Conservation (phyloP, 2,113 vertebrate genomes). For the Neoarius graeffei region DNA sequence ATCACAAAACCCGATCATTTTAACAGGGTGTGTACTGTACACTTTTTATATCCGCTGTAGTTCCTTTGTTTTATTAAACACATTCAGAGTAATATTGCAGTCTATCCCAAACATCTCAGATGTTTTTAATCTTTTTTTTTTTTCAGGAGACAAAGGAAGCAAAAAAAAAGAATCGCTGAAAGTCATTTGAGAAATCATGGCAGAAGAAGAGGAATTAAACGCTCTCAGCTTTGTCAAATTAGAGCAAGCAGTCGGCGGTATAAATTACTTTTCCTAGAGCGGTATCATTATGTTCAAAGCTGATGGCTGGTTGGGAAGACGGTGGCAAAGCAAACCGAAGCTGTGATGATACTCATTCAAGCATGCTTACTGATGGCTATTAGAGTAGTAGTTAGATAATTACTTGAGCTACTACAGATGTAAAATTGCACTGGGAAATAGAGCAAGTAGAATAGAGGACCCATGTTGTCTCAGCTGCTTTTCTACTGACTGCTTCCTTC, state of each 20-base stretch:
- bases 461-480: conserved; percentile 12
- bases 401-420: conserved; percentile 33
- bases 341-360: conserved; percentile 28
- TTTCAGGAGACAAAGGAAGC: background rate
- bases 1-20: no score
- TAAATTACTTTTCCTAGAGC: conserved; percentile 47
- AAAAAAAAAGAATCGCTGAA: background rate
- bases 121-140: conserved; percentile 42
- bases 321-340: conserved; percentile 25
- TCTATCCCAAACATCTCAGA: conserved; percentile 40
- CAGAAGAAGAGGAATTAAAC: conserved; percentile 41
- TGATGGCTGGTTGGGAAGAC: conserved; percentile 6
- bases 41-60: background rate
- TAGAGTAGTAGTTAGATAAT: conserved; percentile 41
- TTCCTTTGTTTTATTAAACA: conserved; percentile 8
- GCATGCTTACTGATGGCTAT: conserved; percentile 41
- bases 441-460: background rate
- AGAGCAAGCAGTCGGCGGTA: conserved; percentile 32
- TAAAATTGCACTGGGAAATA: conserved; percentile 27
- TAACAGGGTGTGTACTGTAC: no score
- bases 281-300: conserved; percentile 26
- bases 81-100: conserved; percentile 18
- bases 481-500: background rate
- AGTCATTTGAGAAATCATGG: conserved; percentile 54
- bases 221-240: conserved; percentile 47